Conservation (phyloP, 1,140 invertebrate species). For the Steinernema feltiae region DNA sequence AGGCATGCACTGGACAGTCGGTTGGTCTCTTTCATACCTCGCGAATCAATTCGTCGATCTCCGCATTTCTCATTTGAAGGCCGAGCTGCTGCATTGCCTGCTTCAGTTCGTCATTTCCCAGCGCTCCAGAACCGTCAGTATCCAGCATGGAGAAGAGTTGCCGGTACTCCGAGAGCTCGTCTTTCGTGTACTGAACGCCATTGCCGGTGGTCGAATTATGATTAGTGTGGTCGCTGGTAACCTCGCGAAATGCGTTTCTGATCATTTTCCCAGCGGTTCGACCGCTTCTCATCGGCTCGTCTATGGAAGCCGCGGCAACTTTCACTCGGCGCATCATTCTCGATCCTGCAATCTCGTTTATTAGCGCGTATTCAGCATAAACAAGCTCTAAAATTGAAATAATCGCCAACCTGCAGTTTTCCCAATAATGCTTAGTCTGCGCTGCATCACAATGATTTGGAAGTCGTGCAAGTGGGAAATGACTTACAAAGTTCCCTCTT, state of each 20-base stretch:
- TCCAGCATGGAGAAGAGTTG: slow-evolving; percentile 57
- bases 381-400: no score
- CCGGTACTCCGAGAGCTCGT: slow-evolving; percentile 46
- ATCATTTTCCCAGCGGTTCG: not conserved
- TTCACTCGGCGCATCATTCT: slow-evolving; percentile 28
- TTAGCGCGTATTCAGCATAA: no score
- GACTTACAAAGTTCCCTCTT: not conserved
- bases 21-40: slow-evolving; percentile 38
- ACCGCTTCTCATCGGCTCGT: not conserved
- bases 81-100: slow-evolving; percentile 53
- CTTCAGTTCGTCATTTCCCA: slow-evolving; percentile 54
- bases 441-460: not conserved
- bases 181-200: slow-evolving; percentile 20
- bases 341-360: not conserved
- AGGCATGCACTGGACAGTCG: not conserved
- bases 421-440: not conserved
- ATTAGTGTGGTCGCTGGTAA: not conserved
- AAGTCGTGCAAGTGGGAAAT: not conserved
- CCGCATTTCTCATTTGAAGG: slow-evolving; percentile 45
- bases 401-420: slow-evolving; percentile 9
- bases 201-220: not conserved
- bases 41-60: slow-evolving; percentile 51
- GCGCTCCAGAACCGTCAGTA: slow-evolving; percentile 55
- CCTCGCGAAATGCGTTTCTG: not conserved
- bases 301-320: slow-evolving; percentile 17